phyloP scores from a whole-genome alignment of 2,888 invertebrate genomes.

The Metacarcinus magister region DNA sequence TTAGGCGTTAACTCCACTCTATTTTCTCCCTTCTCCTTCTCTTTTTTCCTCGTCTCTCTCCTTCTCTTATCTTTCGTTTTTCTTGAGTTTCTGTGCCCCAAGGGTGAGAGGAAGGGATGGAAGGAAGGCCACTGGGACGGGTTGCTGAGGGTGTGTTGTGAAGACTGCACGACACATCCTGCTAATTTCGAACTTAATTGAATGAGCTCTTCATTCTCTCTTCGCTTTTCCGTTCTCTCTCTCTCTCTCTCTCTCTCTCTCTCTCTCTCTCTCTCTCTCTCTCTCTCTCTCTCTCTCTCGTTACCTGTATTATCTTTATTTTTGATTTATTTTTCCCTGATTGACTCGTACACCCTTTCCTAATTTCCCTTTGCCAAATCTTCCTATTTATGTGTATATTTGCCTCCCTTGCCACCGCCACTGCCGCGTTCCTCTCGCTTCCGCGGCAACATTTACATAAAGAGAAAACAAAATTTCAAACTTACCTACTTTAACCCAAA shows the following conservation, averaged over 20 bases:
- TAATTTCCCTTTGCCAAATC: neutral
- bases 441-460: conserved; percentile 1
- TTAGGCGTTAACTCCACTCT: neutral
- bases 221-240: neutral
- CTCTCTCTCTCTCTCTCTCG: neutral
- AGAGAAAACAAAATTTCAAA: conserved; percentile 38
- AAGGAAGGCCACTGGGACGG: neutral
- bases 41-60: neutral
- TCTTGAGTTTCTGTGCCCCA: neutral
- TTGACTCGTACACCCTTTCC: too few relatives aligned
- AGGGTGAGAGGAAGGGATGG: neutral
- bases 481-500: conserved; percentile 1
- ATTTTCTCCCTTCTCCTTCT: neutral
- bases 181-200: conserved; percentile 31
- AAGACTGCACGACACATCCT: neutral
- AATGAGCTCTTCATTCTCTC: conserved; percentile 17
- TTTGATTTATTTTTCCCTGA: too few relatives aligned
- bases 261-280: conserved; percentile 52
- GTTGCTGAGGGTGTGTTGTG: neutral
- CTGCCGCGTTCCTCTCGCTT: neutral
- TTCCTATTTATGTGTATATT: neutral
- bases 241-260: conserved; percentile 60
- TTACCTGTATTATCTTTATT: neutral
- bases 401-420: neutral
- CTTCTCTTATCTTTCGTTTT: neutral